These are phyloP conservation scores for Tromatobia lineatoria DNA, from an alignment of 2,888 invertebrate species.

Conservation along the genomic window DNA sequence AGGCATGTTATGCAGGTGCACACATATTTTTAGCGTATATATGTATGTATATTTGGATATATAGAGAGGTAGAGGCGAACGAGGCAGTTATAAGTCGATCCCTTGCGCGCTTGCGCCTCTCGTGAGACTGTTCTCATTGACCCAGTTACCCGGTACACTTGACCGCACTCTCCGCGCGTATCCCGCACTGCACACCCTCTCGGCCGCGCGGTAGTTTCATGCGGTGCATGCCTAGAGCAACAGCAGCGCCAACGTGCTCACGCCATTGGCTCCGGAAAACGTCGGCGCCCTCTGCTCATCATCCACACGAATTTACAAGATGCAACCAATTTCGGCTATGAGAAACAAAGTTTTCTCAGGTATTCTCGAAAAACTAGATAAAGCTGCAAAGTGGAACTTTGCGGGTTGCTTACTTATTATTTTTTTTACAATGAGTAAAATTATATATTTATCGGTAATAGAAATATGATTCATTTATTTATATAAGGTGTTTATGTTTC, in stretches of 20 bases:
- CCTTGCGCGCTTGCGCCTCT: conserved; percentile 75
- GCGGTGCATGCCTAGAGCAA: conserved; percentile 33
- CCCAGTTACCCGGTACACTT: conserved; percentile 85
- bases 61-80: conserved; percentile 61
- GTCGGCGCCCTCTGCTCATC: background rate
- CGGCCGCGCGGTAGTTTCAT: conserved; percentile 30
- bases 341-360: too few relatives aligned
- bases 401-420: too few relatives aligned
- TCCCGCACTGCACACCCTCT: conserved; percentile 65
- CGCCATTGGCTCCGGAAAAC: conserved; percentile 1
- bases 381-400: too few relatives aligned
- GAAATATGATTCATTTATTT: too few relatives aligned
- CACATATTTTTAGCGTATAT: background rate
- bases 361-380: too few relatives aligned
- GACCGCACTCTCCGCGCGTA: conserved; percentile 81
- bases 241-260: background rate
- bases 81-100: conserved; percentile 69
- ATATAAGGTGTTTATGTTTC: too few relatives aligned
- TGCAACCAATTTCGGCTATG: too few relatives aligned
- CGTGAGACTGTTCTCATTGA: conserved; percentile 82
- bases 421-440: too few relatives aligned
- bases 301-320: too few relatives aligned
- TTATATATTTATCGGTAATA: too few relatives aligned
- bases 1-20: conserved; percentile 30
- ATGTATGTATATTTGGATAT: conserved; percentile 25